Base-by-base conservation (phyloP, 92 coral and sea anemone species). In the Ricordea florida region DNA sequence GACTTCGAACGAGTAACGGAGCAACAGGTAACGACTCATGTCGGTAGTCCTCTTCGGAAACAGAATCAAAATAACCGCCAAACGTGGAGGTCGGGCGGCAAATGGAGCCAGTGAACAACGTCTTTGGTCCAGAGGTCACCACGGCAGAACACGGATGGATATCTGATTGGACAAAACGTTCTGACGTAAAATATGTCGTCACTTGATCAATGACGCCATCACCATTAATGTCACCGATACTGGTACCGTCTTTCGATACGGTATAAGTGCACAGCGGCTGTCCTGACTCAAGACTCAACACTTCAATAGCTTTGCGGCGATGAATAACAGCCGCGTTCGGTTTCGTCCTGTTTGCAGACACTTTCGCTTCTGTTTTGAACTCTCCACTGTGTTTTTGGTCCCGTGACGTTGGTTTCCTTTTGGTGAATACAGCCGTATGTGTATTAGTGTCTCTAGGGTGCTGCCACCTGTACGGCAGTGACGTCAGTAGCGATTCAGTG, bases 161-260 rank as follows among this genome's bases (percentile, higher is more conserved):
- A 7, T 80, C 79, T 31, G 69, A 66, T 5, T 82, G 73, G 64
- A 36, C 74, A 16, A 45, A 46, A 7, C 84, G 78, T 14, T 84
- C 89, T 30, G 96, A 74, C 50, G 76, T 45, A 53, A 94, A 85
- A 50, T 62, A 61, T 11, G 87, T 35, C 53, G 79, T 90, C 65
- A 88, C 87, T 46, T 78, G 89, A 62, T 94, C 97, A 56, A 94
- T 76, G 52, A 55, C 75, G 60, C 76, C 89, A 69, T 94, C 98
- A 29, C 75, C 78, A 46, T 92, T 88, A 24, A 94, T 69, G 58
- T 94, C 98, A 44, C 93, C 97, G 2, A 89, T 24, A 23, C 94
- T 76, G 7, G 79, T 79, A 22, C 41, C 38, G 28, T 68, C 85
- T 65, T 82, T 84, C 44, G 89, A 66, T 30, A 85, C 18, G 4